Conservation (phyloP, 2,113 vertebrate genomes). For the Thamnaconus septentrionalis region DNA sequence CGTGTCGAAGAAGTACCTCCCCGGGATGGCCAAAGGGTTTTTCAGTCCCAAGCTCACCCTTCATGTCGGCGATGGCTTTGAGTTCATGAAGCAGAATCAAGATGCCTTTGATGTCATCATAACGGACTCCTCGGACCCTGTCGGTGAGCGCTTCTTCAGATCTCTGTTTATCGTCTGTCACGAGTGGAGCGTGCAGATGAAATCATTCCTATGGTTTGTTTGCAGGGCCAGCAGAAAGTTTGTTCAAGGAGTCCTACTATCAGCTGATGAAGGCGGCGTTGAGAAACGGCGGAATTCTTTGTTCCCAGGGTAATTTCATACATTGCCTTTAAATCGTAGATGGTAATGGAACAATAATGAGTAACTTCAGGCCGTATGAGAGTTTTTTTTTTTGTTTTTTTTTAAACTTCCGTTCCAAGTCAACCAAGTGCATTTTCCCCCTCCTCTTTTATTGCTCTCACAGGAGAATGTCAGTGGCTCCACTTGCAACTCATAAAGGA, state of each 20-base stretch:
- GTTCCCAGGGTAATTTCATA: constrained; percentile 88
- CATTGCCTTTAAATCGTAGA: background rate
- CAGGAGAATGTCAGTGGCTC: constrained; percentile 98
- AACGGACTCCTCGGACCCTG: constrained; percentile 96
- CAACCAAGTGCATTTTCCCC: background rate
- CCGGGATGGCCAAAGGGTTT: constrained; percentile 93
- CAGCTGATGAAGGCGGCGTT: constrained; percentile 96
- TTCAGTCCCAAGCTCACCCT: constrained; percentile 92
- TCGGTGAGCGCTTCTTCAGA: constrained; percentile 78
- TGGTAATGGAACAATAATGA: background rate
- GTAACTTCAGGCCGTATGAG: background rate
- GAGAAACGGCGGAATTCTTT: constrained; percentile 89
- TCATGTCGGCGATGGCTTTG: constrained; percentile 93
- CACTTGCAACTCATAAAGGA: constrained; percentile 97
- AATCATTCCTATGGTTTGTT: background rate
- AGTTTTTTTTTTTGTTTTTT: background rate
- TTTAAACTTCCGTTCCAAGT: background rate
- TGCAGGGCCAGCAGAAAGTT: constrained; percentile 91
- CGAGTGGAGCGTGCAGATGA: background rate
- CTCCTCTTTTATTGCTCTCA: background rate
- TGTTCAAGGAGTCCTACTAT: constrained; percentile 98
- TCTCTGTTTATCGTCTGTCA: background rate
- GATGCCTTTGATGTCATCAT: constrained; percentile 97
- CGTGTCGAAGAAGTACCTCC: constrained; percentile 94
- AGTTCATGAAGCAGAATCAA: constrained; percentile 98